A percentile compares a stretch with the other conserved stretches of the same genome.
These are phyloP conservation scores for Tryphoninae sp. DNA, from an alignment of 2,888 invertebrate genomes.

Conservation along the genomic window DNA sequence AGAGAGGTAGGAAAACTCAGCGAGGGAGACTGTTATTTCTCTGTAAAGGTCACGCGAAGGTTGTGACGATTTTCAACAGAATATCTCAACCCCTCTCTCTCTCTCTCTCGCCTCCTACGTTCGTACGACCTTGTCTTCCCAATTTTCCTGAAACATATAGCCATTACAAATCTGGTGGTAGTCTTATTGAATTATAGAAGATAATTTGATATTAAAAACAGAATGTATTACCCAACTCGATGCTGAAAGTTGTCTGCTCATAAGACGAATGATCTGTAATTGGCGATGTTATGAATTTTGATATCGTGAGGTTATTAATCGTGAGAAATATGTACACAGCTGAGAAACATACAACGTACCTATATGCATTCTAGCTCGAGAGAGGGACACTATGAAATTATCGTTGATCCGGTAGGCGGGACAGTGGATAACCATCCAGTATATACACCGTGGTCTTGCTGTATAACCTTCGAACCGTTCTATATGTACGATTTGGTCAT, in stretches of 20 bases:
- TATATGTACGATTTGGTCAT: constrained; percentile 64
- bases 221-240: not conserved
- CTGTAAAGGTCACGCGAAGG: constrained; percentile 9
- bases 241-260: not conserved
- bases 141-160: not conserved
- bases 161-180: not conserved
- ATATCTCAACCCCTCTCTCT: not conserved
- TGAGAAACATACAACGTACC: not conserved
- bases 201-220: not conserved
- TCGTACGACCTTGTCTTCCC: not conserved
- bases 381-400: constrained; percentile 70
- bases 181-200: not conserved
- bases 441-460: constrained; percentile 62
- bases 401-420: constrained; percentile 61
- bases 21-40: constrained; percentile 5
- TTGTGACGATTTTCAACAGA: constrained; percentile 3
- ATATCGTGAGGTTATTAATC: constrained; percentile 4
- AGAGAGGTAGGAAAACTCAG: not conserved
- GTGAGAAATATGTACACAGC: constrained; percentile 12
- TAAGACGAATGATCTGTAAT: not conserved
- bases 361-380: constrained; percentile 3
- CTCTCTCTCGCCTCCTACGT: not conserved
- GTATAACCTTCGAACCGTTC: constrained; percentile 64
- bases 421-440: constrained; percentile 71
- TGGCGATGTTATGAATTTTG: not conserved